Conservation (phyloP, 2,113 vertebrate species). For the Taurulus bubalis region DNA sequence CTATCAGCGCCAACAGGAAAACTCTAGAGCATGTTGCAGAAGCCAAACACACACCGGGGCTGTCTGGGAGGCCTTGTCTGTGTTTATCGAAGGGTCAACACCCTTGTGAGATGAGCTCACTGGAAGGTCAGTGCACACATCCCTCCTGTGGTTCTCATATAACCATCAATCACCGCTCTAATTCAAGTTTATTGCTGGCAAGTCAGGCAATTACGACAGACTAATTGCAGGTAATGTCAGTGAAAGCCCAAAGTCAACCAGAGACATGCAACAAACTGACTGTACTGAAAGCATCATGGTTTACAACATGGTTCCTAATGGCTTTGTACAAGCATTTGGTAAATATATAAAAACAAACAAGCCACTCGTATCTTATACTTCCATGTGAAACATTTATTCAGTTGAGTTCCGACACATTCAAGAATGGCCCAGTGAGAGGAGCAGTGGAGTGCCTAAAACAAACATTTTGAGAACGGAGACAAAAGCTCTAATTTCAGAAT, state of each 20-base stretch:
- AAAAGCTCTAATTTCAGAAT: conserved; percentile 73
- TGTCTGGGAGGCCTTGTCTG: conserved; percentile 58
- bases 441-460: conserved; percentile 61
- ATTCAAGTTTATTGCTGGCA: conserved; percentile 44
- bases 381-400: conserved; percentile 39
- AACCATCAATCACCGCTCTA: conserved; percentile 63
- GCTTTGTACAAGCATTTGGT: conserved; percentile 63
- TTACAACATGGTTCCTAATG: conserved; percentile 56
- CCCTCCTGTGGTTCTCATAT: conserved; percentile 42
- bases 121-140: conserved; percentile 69
- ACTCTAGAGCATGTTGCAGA: conserved; percentile 41
- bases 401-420: conserved; percentile 31
- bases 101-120: conserved; percentile 52
- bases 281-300: conserved; percentile 53
- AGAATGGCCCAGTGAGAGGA: conserved; percentile 46
- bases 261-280: conserved; percentile 56
- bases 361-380: conserved; percentile 51
- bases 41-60: conserved; percentile 32
- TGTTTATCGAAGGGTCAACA: conserved; percentile 70
- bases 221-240: conserved; percentile 73
- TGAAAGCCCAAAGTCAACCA: conserved; percentile 69
- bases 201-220: conserved; percentile 62
- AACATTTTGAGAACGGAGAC: conserved; percentile 62
- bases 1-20: conserved; percentile 57
- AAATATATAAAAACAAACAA: conserved; percentile 74